These are phyloP conservation scores for Stenichneumon culpator DNA, from an alignment of 2,888 invertebrate genomes.

Conservation along the genomic window DNA sequence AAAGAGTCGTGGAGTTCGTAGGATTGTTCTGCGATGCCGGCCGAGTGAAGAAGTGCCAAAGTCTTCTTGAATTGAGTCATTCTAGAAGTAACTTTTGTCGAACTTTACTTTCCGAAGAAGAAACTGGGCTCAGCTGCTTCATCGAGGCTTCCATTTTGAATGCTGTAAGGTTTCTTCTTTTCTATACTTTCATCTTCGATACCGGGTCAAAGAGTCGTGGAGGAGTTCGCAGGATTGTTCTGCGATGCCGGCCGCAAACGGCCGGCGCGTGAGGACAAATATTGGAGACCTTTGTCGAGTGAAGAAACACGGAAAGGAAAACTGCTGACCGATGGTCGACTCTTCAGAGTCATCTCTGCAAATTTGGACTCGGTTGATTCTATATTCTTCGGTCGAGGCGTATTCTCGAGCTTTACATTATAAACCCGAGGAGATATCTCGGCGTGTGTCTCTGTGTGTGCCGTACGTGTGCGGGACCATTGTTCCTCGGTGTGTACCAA, in stretches of 20 bases:
- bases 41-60: not conserved
- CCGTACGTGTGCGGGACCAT: constrained; percentile 23
- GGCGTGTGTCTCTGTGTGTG: not conserved
- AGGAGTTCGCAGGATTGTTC: not conserved
- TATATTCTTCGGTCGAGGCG: not conserved
- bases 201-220: not conserved
- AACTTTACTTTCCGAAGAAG: constrained; percentile 6
- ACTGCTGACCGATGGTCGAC: not conserved
- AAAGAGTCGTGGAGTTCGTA: not conserved
- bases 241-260: not conserved
- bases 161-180: not conserved
- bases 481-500: constrained; percentile 55
- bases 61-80: constrained; percentile 7
- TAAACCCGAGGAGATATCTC: not conserved
- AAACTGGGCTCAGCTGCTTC: not conserved
- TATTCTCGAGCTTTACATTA: not conserved
- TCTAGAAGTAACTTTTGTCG: constrained; percentile 26
- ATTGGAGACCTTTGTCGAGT: not conserved
- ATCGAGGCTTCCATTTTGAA: no score
- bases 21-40: not conserved
- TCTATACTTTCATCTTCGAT: not conserved
- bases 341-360: constrained; percentile 46
- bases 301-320: not conserved
- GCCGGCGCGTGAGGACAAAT: not conserved
- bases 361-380: constrained; percentile 42